A percentile compares a stretch with the other conserved stretches of the same genome.
These are phyloP conservation scores for Pseudorhombus dupliciocellatus DNA, from an alignment of 2,113 vertebrate species.

Conservation along the genomic window DNA sequence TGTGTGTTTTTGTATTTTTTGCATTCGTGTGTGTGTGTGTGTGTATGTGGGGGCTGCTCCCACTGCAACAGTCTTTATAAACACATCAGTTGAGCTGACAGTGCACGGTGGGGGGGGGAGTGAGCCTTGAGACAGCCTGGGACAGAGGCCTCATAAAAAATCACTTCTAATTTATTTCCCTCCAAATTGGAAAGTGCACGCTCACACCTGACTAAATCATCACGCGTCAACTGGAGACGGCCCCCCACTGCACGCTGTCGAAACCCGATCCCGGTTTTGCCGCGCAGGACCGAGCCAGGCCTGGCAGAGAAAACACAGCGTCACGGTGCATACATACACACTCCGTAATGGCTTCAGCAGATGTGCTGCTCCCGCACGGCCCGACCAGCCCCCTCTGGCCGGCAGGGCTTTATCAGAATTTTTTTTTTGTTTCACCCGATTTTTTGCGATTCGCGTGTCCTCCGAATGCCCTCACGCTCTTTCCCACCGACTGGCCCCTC, in stretches of 20 bases:
- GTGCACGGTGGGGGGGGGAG: conserved; percentile 70
- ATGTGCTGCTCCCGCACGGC: conserved; percentile 79
- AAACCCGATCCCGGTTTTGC: conserved; percentile 97
- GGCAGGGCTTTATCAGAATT: conserved; percentile 78
- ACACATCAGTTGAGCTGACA: conserved; percentile 85
- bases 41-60: conserved; percentile 57
- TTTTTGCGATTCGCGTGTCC: conserved; percentile 44
- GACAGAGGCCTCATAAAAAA: conserved; percentile 97
- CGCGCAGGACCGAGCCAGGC: conserved; percentile 87
- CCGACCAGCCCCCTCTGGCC: conserved; percentile 76
- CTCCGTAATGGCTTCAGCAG: conserved; percentile 94
- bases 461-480: conserved; percentile 55
- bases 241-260: conserved; percentile 95
- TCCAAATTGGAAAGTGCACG: conserved; percentile 99
- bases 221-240: conserved; percentile 95
- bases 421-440: conserved; percentile 67
- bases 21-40: conserved; percentile 22
- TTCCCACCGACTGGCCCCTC: conserved; percentile 30
- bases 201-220: conserved; percentile 99
- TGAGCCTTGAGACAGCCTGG: conserved; percentile 65
- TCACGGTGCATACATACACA: conserved; percentile 69
- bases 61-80: conserved; percentile 80
- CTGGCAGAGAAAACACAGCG: conserved; percentile 84
- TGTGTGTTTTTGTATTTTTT: conserved; percentile 18
- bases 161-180: conserved; percentile 99